Conservation (phyloP, 2,888 invertebrate species). For the Cataglyphis rosenhaueri region DNA sequence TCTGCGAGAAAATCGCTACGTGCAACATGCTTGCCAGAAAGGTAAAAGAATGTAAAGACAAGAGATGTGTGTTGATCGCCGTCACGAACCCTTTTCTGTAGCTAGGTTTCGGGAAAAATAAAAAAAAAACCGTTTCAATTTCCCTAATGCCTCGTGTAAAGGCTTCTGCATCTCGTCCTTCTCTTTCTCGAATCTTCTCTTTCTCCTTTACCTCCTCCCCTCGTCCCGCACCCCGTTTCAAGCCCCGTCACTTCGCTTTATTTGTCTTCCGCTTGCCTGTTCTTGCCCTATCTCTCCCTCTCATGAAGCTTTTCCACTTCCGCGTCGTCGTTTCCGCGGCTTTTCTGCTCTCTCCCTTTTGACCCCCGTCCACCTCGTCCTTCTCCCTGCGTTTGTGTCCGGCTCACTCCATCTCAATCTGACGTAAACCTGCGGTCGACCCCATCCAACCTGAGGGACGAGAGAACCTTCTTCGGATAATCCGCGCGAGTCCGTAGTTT, state of each 20-base stretch:
- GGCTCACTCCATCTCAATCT: conserved; percentile 47
- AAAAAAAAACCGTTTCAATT: conserved; percentile 83
- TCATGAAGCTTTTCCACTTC: conserved; percentile 62
- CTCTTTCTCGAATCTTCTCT: conserved; percentile 9
- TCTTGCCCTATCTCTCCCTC: conserved; percentile 38
- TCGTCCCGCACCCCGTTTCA: conserved; percentile 2
- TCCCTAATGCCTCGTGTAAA: conserved; percentile 81
- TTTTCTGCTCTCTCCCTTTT: conserved; percentile 48
- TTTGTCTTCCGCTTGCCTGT: conserved; percentile 66
- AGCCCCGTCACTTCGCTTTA: conserved; percentile 62
- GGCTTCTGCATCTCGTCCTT: conserved; percentile 75
- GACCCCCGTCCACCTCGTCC: not conserved
- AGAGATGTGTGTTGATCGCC: not conserved
- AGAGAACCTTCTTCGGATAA: conserved; percentile 68
- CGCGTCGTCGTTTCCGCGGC: conserved; percentile 57
- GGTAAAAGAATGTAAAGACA: not conserved
- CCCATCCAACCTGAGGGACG: conserved; percentile 51
- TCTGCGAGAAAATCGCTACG: not conserved
- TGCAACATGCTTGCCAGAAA: not conserved
- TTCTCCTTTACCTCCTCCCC: conserved; percentile 35
- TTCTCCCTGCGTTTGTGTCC: conserved; percentile 1
- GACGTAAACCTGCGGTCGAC: conserved; percentile 53
- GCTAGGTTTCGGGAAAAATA: conserved; percentile 66
- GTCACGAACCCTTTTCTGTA: conserved; percentile 47
- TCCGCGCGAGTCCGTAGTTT: conserved; percentile 60